Conservation (phyloP, 2,888 invertebrate genomes). For the Pediacus dermestoides region DNA sequence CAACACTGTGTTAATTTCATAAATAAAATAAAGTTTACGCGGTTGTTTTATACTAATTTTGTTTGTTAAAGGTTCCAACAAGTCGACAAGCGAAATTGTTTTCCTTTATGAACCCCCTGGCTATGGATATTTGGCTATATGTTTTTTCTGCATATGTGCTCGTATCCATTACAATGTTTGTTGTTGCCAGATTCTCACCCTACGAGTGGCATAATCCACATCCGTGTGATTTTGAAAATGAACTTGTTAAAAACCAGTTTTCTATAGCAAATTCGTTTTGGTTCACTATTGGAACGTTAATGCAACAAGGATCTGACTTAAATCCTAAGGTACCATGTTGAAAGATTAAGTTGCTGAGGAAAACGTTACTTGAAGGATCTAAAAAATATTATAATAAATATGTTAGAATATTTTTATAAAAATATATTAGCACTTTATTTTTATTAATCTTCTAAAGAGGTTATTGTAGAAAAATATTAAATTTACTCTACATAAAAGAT, state of each 20-base stretch:
- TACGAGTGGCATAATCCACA: constrained; percentile 77
- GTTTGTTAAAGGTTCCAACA: constrained; percentile 59
- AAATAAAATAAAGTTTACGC: no score
- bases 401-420: not conserved
- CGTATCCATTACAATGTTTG: constrained; percentile 74
- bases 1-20: constrained; percentile 5
- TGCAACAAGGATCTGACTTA: constrained; percentile 79
- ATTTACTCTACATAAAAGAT: no score
- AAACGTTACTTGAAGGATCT: no score
- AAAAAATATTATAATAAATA: not conserved
- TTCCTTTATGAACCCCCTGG: constrained; percentile 84
- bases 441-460: no score
- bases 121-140: constrained; percentile 83
- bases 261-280: constrained; percentile 80
- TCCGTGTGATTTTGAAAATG: constrained; percentile 62
- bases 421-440: not conserved
- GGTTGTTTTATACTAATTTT: no score
- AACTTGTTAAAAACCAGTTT: constrained; percentile 73
- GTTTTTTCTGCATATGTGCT: constrained; percentile 76
- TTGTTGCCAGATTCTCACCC: constrained; percentile 76
- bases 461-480: no score
- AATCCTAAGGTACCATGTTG: constrained; percentile 64
- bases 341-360: no score
- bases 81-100: constrained; percentile 69
- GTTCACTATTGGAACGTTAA: constrained; percentile 85